Evolutionary conservation across 2,888 invertebrate species (phyloP).

Genomic region (Biston stratarius): DNA sequence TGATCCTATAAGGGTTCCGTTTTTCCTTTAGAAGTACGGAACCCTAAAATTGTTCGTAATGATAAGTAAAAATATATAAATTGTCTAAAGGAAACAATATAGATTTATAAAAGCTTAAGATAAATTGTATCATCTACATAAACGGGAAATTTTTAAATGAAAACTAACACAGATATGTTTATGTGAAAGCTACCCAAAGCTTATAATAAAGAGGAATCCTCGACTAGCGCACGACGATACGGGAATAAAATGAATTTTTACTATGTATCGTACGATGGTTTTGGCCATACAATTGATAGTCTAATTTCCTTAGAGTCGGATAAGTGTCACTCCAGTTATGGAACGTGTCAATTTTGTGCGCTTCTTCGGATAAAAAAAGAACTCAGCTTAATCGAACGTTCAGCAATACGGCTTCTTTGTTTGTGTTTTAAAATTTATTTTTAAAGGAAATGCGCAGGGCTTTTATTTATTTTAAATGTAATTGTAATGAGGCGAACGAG

Average conservation of each 20-base stretch:
- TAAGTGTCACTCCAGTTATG: conserved; percentile 23
- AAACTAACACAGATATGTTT: neutral
- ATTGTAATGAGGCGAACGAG: no score
- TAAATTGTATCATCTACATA: no score
- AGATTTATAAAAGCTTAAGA: no score
- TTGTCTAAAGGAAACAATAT: no score
- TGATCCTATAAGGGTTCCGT: no score
- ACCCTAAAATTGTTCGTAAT: no score
- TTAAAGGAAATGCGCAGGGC: no score
- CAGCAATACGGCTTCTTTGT: neutral
- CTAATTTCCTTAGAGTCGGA: conserved; percentile 40
- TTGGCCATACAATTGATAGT: conserved; percentile 35
- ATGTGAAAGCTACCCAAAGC: conserved; percentile 13
- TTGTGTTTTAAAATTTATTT: neutral
- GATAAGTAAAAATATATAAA: no score
- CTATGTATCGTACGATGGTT: conserved; percentile 35
- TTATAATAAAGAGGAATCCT: conserved; percentile 5
- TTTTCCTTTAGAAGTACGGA: no score
- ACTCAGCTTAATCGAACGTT: neutral
- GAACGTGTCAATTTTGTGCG: conserved; percentile 24
- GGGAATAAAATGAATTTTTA: conserved; percentile 46
- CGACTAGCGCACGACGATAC: conserved; percentile 26
- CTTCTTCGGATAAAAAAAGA: neutral
- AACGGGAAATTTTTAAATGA: neutral
- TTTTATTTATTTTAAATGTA: no score